These are phyloP conservation scores for Gorsachius goisagi DNA, from an alignment of 2,113 vertebrate species.

Conservation along the genomic window DNA sequence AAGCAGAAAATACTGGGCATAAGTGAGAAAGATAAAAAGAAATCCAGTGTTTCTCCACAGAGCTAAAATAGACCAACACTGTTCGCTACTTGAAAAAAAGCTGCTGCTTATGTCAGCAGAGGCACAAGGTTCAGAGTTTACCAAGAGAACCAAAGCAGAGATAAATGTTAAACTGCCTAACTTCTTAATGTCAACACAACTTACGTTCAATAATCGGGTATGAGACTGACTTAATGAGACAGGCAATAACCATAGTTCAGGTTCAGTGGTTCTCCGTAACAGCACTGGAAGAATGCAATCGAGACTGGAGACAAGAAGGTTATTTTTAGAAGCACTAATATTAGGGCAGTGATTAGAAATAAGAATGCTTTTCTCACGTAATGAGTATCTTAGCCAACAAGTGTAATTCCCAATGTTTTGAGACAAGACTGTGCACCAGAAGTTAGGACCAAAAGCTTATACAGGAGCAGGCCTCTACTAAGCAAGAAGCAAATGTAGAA, in stretches of 20 bases:
- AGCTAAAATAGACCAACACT: not conserved
- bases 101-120: not conserved
- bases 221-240: conserved; percentile 16
- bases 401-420: not conserved
- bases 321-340: conserved; percentile 16
- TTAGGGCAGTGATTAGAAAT: not conserved
- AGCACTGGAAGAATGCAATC: not conserved
- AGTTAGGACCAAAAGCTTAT: not conserved
- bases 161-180: not conserved
- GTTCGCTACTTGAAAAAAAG: not conserved
- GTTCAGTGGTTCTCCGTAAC: not conserved
- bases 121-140: not conserved
- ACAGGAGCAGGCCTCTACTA: not conserved
- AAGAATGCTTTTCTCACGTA: not conserved
- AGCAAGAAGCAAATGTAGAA: not conserved
- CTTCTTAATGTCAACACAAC: not conserved
- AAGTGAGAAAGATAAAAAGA: conserved; percentile 16
- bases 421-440: not conserved
- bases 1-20: conserved; percentile 11
- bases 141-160: not conserved
- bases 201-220: not conserved
- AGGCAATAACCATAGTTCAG: not conserved
- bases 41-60: not conserved
- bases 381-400: not conserved
- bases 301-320: not conserved